Evolutionary conservation across 2,888 invertebrate genomes (phyloP).

Genomic region (Odontocolon sp.): DNA sequence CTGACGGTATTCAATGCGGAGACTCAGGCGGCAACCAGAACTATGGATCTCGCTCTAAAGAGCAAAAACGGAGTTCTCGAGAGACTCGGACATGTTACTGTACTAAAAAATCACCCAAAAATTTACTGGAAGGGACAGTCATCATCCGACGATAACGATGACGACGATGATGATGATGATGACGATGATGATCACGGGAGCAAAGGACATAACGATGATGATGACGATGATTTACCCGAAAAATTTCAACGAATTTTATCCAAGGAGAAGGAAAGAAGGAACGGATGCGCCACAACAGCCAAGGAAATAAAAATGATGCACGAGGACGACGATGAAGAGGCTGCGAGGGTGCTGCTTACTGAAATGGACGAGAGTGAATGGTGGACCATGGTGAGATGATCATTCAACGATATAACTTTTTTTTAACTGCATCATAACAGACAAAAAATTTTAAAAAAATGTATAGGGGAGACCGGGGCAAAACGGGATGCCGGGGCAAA

Average conservation of each 20-base stretch:
- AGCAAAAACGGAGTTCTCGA: constrained; percentile 62
- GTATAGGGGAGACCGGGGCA: no score
- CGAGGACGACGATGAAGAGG: constrained; percentile 67
- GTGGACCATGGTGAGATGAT: constrained; percentile 78
- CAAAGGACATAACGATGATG: constrained; percentile 22
- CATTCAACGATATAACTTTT: no score
- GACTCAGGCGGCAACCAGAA: constrained; percentile 58
- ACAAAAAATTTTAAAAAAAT: no score
- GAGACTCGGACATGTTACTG: constrained; percentile 66
- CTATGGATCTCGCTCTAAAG: constrained; percentile 69
- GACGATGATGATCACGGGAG: constrained; percentile 51
- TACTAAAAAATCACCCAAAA: constrained; percentile 67
- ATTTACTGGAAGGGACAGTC: constrained; percentile 67
- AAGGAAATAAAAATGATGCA: constrained; percentile 67
- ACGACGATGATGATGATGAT: constrained; percentile 39
- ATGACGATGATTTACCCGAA: constrained; percentile 62
- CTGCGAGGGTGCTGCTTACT: constrained; percentile 68
- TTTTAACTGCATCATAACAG: no score
- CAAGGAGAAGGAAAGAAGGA: constrained; percentile 64
- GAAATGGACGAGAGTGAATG: constrained; percentile 76
- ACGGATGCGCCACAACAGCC: constrained; percentile 70
- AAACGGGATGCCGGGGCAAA: no score
- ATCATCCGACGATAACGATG: constrained; percentile 49
- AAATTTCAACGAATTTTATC: constrained; percentile 66
- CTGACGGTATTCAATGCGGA: constrained; percentile 65